Base-by-base conservation (phyloP, 37 sponge, comb jelly and placozoan species). In the Halichondria panicea region DNA sequence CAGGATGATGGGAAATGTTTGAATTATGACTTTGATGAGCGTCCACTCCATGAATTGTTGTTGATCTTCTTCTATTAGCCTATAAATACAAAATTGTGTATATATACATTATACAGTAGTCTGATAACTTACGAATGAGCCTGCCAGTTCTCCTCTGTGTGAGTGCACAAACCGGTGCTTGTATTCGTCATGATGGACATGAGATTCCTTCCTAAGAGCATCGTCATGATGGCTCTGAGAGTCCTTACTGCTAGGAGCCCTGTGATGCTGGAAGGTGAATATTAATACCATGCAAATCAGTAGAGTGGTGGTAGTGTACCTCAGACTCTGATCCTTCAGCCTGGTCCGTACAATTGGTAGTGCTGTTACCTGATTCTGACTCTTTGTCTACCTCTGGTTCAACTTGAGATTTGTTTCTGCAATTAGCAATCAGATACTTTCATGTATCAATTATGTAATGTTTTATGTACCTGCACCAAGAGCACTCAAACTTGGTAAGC, bases 121-220 rank as follows among this genome's bases (percentile, higher is more conserved):
- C 15, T 11, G 9, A n/a, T 52, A 46, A 52, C 87, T 72, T 36
- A 85, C 87, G 32, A 85, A 52, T 12, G 87, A 54, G 55, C 87
- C 87, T 44, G 87, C 71, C 11, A 86, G 75, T 41, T 80, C 81
- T 55, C 81, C 81, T 35, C 62, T 53, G 48, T 72, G 80, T 13
- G 79, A 80, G 66, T 86, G 87, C 0, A 70, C 66, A 52, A 85
- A 85, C 6, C 72, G 70, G 34, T 85, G 86, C 21, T 45, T 85
- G 59, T 72, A 59, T 24, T 40, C 67, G 11, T 74, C 56, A 37
- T 67, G 68, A 36, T 30, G 64, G 2, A 50, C 65, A 9, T 22
- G 4, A 2, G 52, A n/a, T n/a, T n/a, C n/a, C n/a, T n/a, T n/a
- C n/a, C n/a, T n/a, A n/a, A n/a, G n/a, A n/a, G n/a, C n/a, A n/a